Evolutionary conservation across 1,140 invertebrate genomes (phyloP).

Genomic region (Cecropterus lyciades): DNA sequence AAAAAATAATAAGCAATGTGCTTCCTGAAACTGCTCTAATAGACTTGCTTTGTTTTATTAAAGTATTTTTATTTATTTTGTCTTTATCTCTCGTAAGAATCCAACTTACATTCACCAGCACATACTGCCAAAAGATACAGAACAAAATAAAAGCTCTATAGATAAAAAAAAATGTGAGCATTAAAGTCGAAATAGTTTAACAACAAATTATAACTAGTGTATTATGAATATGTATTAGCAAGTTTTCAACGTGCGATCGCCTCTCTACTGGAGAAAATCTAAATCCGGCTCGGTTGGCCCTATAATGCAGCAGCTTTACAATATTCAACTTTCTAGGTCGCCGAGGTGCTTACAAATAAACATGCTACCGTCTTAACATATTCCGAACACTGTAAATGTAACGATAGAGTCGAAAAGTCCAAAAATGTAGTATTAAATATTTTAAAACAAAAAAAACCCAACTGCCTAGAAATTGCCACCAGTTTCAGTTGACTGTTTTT

Average conservation of each 20-base stretch:
- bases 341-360: conserved; percentile 21
- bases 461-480: no score
- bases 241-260: conserved; percentile 38
- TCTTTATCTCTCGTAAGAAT: no score
- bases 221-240: conserved; percentile 37
- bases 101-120: no score
- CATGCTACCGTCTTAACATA: conserved; percentile 4
- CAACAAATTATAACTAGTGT: conserved; percentile 4
- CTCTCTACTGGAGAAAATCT: conserved; percentile 38
- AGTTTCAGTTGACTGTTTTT: no score
- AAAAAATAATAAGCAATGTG: no score
- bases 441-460: no score
- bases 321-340: conserved; percentile 39
- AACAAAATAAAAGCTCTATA: background rate
- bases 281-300: conserved; percentile 40
- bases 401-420: background rate
- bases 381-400: conserved; percentile 6
- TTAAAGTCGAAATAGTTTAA: background rate
- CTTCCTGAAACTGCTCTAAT: background rate
- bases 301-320: conserved; percentile 34
- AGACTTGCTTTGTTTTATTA: no score
- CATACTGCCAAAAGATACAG: no score
- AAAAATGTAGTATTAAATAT: no score
- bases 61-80: no score
- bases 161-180: background rate